A percentile compares a stretch with the other conserved stretches of the same genome.
Evolutionary conservation across 2,113 vertebrate genomes (phyloP).

Genomic region (Serilophus lunatus): DNA sequence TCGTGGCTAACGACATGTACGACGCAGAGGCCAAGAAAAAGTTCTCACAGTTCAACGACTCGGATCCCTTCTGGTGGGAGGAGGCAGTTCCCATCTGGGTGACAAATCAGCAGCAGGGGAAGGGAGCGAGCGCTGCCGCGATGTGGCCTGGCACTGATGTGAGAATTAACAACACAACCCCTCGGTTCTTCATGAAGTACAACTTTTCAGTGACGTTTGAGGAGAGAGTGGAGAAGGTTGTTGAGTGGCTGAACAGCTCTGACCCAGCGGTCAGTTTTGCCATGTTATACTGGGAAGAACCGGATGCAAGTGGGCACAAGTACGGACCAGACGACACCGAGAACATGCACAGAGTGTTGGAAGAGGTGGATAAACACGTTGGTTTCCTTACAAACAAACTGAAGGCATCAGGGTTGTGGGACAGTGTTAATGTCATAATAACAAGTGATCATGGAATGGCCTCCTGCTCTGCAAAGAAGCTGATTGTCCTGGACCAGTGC

Average conservation of each 20-base stretch:
- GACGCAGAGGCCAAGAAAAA: conserved; percentile 73
- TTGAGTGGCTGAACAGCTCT: conserved; percentile 76
- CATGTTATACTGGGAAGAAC: conserved; percentile 92
- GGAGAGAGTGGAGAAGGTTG: conserved; percentile 78
- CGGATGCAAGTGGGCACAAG: conserved; percentile 83
- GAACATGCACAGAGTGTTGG: conserved; percentile 79
- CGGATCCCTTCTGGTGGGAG: conserved; percentile 90
- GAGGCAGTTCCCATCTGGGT: conserved; percentile 90
- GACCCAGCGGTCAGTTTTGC: conserved; percentile 79
- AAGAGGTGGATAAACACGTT: conserved; percentile 81
- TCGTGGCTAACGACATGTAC: conserved; percentile 89
- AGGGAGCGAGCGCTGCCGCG: conserved; percentile 81
- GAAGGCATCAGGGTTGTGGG: conserved; percentile 81
- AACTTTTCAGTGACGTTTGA: conserved; percentile 70
- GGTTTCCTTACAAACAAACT: conserved; percentile 80
- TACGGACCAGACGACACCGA: conserved; percentile 82
- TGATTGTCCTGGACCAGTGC: conserved; percentile 84
- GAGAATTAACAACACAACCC: conserved; percentile 71
- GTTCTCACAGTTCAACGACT: conserved; percentile 71
- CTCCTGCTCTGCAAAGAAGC: conserved; percentile 81
- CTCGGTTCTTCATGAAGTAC: conserved; percentile 81
- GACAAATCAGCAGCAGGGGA: conserved; percentile 77
- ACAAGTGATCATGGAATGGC: conserved; percentile 98
- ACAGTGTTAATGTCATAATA: conserved; percentile 84
- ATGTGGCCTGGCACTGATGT: conserved; percentile 96